phyloP scores from a whole-genome alignment of 2,797 vertebrate species.

The Galaxias olidus region DNA sequence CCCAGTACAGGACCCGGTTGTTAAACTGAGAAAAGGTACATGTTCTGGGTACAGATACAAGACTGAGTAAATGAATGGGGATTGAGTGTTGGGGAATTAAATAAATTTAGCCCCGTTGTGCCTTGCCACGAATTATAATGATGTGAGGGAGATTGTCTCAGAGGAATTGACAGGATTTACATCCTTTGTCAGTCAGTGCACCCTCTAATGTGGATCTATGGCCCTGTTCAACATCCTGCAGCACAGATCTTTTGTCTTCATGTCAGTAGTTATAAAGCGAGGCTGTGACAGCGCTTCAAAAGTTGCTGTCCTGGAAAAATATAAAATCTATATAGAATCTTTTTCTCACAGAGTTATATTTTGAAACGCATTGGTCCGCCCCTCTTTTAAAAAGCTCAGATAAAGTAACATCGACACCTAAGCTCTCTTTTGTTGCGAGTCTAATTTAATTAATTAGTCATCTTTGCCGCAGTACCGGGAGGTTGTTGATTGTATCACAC shows the following conservation, averaged over 20 bases:
- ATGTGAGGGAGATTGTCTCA: constrained; percentile 43
- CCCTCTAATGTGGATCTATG: constrained; percentile 54
- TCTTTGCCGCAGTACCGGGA: constrained; percentile 59
- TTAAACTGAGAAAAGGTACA: constrained; percentile 65
- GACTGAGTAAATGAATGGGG: constrained; percentile 56
- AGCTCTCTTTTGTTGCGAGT: constrained; percentile 59
- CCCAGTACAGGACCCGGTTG: constrained; percentile 54
- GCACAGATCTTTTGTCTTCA: constrained; percentile 53
- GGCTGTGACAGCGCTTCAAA: constrained; percentile 26
- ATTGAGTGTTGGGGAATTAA: constrained; percentile 65
- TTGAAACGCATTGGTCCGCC: constrained; percentile 30
- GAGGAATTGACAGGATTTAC: constrained; percentile 49
- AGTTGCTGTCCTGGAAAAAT: constrained; percentile 29
- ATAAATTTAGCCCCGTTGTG: constrained; percentile 60
- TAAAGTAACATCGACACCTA: constrained; percentile 62
- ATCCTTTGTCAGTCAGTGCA: constrained; percentile 38
- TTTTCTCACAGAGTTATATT: constrained; percentile 7
- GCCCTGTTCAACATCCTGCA: constrained; percentile 15
- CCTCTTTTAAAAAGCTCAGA: constrained; percentile 58
- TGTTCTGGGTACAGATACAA: constrained; percentile 55
- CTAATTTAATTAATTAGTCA: constrained; percentile 72
- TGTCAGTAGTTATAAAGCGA: constrained; percentile 39
- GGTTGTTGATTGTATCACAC: constrained; percentile 73
- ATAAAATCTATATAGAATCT: no score
- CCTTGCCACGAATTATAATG: constrained; percentile 55